phyloP scores from a whole-genome alignment of 2,888 invertebrate genomes.

The Drosophila glabriapex region DNA sequence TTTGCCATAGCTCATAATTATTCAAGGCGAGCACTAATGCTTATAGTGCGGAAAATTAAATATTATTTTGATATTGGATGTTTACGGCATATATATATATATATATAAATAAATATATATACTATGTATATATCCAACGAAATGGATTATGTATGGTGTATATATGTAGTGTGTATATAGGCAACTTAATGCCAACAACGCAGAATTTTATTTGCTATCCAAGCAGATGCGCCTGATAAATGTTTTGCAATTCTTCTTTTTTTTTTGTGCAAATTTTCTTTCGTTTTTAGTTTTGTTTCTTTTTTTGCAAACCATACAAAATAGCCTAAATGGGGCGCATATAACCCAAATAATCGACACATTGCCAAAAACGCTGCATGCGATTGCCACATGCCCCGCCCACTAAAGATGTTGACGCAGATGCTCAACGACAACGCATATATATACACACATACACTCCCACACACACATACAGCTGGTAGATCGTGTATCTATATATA shows the following conservation, averaged over 20 bases:
- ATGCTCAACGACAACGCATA: conserved; percentile 24
- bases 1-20: conserved; percentile 11
- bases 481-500: conserved; percentile 43
- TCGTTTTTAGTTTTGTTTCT: conserved; percentile 13
- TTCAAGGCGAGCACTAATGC: conserved; percentile 23
- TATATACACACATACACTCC: conserved; percentile 16
- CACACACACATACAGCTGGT: conserved; percentile 5
- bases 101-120: conserved; percentile 11
- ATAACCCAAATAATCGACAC: conserved; percentile 39
- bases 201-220: conserved; percentile 65
- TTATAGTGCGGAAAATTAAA: conserved; percentile 17
- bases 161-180: neutral
- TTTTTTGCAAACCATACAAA: conserved; percentile 45
- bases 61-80: conserved; percentile 11
- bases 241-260: conserved; percentile 32
- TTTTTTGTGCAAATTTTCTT: conserved; percentile 17
- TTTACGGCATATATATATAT: conserved; percentile 14
- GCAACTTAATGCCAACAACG: conserved; percentile 71
- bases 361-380: conserved; percentile 68
- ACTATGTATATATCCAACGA: conserved; percentile 13
- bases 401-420: conserved; percentile 65
- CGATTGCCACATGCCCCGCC: conserved; percentile 66
- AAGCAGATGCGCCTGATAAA: conserved; percentile 60
- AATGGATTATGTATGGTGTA: conserved; percentile 2
- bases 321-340: conserved; percentile 62